Evolutionary conservation across 2,797 vertebrate species (phyloP).

Genomic region (Philypnodon macrostomus): DNA sequence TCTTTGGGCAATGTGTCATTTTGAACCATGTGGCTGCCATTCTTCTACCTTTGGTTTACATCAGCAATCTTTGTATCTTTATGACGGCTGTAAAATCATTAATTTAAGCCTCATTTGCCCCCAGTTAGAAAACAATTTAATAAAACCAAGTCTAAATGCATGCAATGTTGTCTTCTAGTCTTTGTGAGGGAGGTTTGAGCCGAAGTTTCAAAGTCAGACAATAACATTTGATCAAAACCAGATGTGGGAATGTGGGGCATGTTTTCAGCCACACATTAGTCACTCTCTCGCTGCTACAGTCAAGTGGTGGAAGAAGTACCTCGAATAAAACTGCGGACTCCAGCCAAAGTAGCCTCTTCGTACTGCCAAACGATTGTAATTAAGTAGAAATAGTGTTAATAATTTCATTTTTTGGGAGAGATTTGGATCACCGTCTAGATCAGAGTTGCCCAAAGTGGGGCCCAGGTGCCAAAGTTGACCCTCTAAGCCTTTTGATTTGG

Average conservation of each 20-base stretch:
- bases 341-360: no score
- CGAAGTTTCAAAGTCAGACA: slow-evolving; percentile 33
- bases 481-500: no score
- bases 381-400: no score
- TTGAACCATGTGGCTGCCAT: slow-evolving; percentile 27
- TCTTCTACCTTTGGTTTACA: slow-evolving; percentile 42
- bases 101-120: slow-evolving; percentile 8
- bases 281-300: no score
- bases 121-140: slow-evolving; percentile 18
- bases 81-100: slow-evolving; percentile 49
- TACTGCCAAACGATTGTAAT: no score
- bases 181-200: slow-evolving; percentile 11
- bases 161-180: no score
- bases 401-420: no score
- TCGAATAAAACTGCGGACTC: no score
- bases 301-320: no score
- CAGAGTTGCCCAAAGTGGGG: no score
- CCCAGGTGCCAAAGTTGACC: no score
- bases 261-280: slow-evolving; percentile 20
- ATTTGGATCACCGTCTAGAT: no score
- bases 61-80: slow-evolving; percentile 40
- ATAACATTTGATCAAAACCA: slow-evolving; percentile 52
- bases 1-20: slow-evolving; percentile 1
- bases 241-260: slow-evolving; percentile 51
- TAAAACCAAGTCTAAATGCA: neutral